A percentile compares a stretch with the other conserved stretches of the same genome.
phyloP scores from a whole-genome alignment of 2,113 vertebrate species.

The Leiothrix lutea region DNA sequence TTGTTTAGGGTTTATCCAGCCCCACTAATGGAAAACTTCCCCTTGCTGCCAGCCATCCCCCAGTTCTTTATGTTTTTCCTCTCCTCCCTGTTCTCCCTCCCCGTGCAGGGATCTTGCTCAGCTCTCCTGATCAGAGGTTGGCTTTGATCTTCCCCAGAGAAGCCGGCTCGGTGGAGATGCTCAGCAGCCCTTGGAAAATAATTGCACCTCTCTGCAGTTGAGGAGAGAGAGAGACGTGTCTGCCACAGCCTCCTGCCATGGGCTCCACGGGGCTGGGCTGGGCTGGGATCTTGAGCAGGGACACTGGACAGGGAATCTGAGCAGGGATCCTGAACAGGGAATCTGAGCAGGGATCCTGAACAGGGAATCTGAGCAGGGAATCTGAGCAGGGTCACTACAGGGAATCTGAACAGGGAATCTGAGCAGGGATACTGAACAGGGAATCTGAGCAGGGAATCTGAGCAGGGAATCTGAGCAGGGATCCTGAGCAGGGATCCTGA shows the following conservation, averaged over 20 bases:
- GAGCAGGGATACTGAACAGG: not conserved
- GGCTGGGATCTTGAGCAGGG: not conserved
- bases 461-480: not conserved
- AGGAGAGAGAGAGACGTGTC: not conserved
- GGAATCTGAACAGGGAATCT: not conserved
- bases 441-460: not conserved
- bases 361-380: not conserved
- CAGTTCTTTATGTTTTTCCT: not conserved
- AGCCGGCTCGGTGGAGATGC: not conserved
- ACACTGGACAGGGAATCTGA: not conserved
- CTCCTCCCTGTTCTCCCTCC: not conserved
- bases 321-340: not conserved
- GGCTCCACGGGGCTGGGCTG: fast-evolving
- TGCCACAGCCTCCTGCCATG: fast-evolving
- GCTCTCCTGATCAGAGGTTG: not conserved
- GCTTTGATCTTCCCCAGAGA: constrained; percentile 26
- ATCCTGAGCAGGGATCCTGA: too few species aligned
- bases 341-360: not conserved
- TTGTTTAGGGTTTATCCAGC: not conserved
- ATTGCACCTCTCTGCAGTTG: not conserved
- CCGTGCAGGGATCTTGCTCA: not conserved
- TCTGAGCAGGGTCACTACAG: fast-evolving
- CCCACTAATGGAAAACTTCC: not conserved
- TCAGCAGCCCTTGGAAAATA: not conserved
- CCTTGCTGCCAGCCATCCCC: not conserved